phyloP scores from a whole-genome alignment of 1,140 invertebrate species.

The Apocrypta bakeri region DNA sequence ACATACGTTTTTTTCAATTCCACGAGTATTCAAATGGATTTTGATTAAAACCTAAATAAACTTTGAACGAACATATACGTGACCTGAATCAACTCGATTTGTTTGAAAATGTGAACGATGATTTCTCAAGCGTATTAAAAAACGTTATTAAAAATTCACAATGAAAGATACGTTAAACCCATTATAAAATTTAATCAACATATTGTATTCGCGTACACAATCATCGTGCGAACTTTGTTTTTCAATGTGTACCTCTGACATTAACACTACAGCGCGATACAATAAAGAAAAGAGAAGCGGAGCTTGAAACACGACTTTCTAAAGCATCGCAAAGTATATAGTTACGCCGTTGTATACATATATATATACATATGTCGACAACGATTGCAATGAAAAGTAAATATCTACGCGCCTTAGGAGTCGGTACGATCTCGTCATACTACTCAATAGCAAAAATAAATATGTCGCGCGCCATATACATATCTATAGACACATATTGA shows the following conservation, averaged over 20 bases:
- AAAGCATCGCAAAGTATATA: not conserved
- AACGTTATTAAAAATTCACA: too few species aligned
- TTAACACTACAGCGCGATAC: not conserved
- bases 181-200: too few species aligned
- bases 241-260: not conserved
- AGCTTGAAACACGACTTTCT: not conserved
- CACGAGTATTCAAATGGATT: not conserved
- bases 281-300: not conserved
- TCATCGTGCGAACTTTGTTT: too few species aligned
- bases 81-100: too few species aligned
- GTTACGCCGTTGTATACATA: not conserved
- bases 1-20: too few species aligned
- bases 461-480: slow-evolving; percentile 50
- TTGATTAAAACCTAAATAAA: too few species aligned
- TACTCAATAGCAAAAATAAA: slow-evolving; percentile 68
- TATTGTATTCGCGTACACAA: too few species aligned
- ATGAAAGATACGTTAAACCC: too few species aligned
- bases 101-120: too few species aligned
- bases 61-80: too few species aligned
- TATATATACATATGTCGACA: not conserved
- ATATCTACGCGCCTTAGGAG: not conserved
- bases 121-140: too few species aligned
- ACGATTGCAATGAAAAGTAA: not conserved
- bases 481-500: slow-evolving; percentile 12
- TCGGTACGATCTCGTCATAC: slow-evolving; percentile 26